A percentile compares a stretch with the other conserved stretches of the same genome.
These are phyloP conservation scores for Carassius carassius DNA, from an alignment of 2,113 vertebrate species.

Conservation along the genomic window DNA sequence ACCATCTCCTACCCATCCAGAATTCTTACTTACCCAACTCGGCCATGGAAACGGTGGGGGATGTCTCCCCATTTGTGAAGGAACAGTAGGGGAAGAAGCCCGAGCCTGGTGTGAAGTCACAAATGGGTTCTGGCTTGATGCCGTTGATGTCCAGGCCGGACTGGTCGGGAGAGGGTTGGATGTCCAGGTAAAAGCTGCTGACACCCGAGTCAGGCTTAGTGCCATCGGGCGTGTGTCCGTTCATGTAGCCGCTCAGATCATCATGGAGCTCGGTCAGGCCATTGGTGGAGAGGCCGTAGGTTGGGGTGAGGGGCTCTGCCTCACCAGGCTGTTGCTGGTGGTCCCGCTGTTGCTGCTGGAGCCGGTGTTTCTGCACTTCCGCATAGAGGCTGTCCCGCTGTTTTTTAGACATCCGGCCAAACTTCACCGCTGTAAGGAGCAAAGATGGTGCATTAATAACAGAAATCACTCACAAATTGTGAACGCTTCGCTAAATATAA, in stretches of 20 bases:
- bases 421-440: slow-evolving; percentile 90
- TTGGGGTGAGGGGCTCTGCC: slow-evolving; percentile 96
- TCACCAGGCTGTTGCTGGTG: slow-evolving; percentile 97
- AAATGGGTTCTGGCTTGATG: slow-evolving; percentile 99
- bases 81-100: slow-evolving; percentile 99
- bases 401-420: slow-evolving; percentile 99
- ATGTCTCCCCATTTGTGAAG: slow-evolving; percentile 98
- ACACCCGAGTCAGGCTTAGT: slow-evolving; percentile 96
- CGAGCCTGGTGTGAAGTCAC: slow-evolving; percentile 95
- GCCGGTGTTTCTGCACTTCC: slow-evolving; percentile 96
- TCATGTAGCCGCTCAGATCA: slow-evolving; percentile 97
- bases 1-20: not conserved
- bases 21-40: slow-evolving; percentile 87
- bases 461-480: not conserved
- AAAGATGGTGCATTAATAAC: not conserved
- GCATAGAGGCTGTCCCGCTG: slow-evolving; percentile 98
- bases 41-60: slow-evolving; percentile 98
- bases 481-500: not conserved
- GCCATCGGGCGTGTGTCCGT: slow-evolving; percentile 94
- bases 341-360: slow-evolving; percentile 97
- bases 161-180: slow-evolving; percentile 99
- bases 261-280: slow-evolving; percentile 97
- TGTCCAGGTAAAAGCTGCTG: slow-evolving; percentile 99
- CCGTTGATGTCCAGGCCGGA: slow-evolving; percentile 99
- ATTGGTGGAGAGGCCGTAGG: slow-evolving; percentile 92